Evolutionary conservation across 2,113 vertebrate genomes (phyloP).

Genomic region (Sceloporus undulatus): DNA sequence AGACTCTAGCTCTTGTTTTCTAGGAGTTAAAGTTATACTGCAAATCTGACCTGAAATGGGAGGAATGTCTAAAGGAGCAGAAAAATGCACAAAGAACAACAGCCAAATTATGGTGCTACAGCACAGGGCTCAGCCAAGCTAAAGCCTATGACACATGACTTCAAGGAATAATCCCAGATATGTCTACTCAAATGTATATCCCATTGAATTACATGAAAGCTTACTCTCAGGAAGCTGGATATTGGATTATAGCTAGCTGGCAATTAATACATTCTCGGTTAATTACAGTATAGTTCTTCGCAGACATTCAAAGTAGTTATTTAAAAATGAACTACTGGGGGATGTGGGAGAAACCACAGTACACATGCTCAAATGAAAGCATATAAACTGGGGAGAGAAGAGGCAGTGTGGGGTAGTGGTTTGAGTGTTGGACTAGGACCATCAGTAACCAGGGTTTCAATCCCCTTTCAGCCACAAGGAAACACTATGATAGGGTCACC

Average conservation of each 20-base stretch:
- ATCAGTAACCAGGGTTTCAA: too few relatives aligned
- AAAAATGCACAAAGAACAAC: neutral
- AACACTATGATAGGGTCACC: too few relatives aligned
- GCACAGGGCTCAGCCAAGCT: neutral
- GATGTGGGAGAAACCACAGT: neutral
- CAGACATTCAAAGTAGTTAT: neutral
- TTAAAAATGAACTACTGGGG: neutral
- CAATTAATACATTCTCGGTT: neutral
- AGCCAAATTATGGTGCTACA: neutral
- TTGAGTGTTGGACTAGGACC: too few relatives aligned
- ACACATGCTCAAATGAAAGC: too few relatives aligned
- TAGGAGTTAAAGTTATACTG: neutral
- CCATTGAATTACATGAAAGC: neutral
- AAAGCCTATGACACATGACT: neutral
- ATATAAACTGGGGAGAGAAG: too few relatives aligned
- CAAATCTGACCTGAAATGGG: conserved; percentile 1
- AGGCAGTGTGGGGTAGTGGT: too few relatives aligned
- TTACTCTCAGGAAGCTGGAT: neutral
- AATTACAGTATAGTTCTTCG: neutral
- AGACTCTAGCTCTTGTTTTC: neutral
- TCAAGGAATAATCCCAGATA: neutral
- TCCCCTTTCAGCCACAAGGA: too few relatives aligned
- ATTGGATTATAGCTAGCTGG: neutral
- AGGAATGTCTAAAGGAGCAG: neutral
- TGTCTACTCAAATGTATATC: neutral